These are phyloP conservation scores for Echinometra lucunter DNA, from an alignment of 53 echinoderm and acorn worm genomes.

Conservation along the genomic window DNA sequence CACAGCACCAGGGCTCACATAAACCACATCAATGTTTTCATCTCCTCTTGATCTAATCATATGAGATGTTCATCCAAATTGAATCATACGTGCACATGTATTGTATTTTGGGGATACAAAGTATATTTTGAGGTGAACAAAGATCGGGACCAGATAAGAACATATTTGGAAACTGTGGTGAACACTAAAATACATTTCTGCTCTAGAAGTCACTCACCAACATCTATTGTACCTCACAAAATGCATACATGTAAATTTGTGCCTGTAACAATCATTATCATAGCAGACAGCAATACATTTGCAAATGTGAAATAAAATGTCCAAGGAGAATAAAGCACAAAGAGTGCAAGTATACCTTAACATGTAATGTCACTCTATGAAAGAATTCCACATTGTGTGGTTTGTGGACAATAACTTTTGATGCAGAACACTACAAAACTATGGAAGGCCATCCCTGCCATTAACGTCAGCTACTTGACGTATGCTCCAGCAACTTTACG, in stretches of 20 bases:
- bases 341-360: not conserved
- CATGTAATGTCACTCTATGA: no score
- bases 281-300: no score
- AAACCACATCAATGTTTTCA: constrained; percentile 43
- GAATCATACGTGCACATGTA: not conserved
- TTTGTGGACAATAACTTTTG: no score
- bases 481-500: no score
- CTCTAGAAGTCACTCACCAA: not conserved
- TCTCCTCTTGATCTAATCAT: not conserved
- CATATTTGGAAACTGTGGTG: not conserved
- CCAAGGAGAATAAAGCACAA: not conserved
- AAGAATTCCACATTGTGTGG: no score
- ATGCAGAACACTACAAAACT: no score
- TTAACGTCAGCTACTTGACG: no score
- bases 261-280: no score
- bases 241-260: no score
- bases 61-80: not conserved
- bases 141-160: not conserved
- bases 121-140: not conserved
- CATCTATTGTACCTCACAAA: not conserved
- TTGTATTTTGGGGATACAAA: not conserved
- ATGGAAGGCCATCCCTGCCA: no score
- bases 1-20: not conserved
- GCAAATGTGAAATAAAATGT: no score
- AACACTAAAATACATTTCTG: not conserved